A percentile compares a stretch with the other conserved stretches of the same genome.
phyloP scores from a whole-genome alignment of 1,140 invertebrate genomes.

The Augochlora pura region DNA sequence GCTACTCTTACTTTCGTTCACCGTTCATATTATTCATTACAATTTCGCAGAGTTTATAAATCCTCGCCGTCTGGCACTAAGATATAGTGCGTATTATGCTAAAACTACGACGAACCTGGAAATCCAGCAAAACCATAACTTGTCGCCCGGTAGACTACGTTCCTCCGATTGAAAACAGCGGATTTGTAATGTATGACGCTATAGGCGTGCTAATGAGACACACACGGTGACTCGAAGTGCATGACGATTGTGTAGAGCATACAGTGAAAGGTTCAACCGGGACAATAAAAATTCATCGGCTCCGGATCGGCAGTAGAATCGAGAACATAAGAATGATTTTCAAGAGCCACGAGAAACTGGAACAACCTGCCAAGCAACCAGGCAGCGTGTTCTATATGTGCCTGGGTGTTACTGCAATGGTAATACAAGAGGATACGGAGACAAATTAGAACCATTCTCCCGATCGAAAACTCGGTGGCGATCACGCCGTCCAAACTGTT shows the following conservation, averaged over 20 bases:
- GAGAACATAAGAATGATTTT: conserved; percentile 37
- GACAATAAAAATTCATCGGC: conserved; percentile 35
- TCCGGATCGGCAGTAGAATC: conserved; percentile 17
- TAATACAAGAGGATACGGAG: conserved; percentile 31
- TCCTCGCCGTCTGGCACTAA: too few species aligned
- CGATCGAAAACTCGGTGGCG: conserved; percentile 4
- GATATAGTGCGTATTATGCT: too few species aligned
- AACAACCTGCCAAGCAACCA: conserved; percentile 36
- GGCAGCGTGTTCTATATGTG: conserved; percentile 2
- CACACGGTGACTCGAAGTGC: background rate
- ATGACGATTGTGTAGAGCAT: background rate
- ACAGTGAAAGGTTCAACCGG: conserved; percentile 30
- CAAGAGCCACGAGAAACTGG: conserved; percentile 35
- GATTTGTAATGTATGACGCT: background rate
- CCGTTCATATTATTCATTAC: too few species aligned
- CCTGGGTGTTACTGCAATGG: conserved; percentile 22
- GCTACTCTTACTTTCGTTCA: too few species aligned
- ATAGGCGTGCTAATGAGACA: background rate
- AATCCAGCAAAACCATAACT: background rate
- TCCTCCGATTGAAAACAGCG: too few species aligned
- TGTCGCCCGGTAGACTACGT: background rate
- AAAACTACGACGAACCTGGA: too few species aligned
- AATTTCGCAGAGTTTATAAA: too few species aligned
- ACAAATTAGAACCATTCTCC: conserved; percentile 29
- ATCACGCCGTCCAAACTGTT: background rate